Evolutionary conservation across 2,888 invertebrate genomes (phyloP).

Genomic region (Thera britannica): DNA sequence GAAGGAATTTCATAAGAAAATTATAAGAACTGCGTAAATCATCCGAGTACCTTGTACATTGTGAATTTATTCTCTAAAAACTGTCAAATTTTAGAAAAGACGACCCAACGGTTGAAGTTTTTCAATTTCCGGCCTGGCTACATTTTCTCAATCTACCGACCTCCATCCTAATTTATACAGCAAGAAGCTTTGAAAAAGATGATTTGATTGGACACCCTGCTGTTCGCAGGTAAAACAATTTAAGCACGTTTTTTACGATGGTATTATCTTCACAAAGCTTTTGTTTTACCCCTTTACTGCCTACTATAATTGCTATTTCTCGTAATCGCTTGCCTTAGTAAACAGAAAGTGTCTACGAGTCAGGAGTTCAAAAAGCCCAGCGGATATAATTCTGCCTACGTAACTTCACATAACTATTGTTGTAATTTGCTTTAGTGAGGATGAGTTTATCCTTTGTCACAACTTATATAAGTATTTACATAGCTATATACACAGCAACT

Average conservation of each 20-base stretch:
- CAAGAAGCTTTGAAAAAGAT: slow-evolving; percentile 72
- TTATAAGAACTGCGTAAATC: slow-evolving; percentile 49
- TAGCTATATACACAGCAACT: neutral
- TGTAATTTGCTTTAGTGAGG: slow-evolving; percentile 1
- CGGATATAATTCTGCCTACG: slow-evolving; percentile 3
- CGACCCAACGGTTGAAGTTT: slow-evolving; percentile 69
- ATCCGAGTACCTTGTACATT: slow-evolving; percentile 46
- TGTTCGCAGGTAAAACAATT: slow-evolving; percentile 77
- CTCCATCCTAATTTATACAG: slow-evolving; percentile 74
- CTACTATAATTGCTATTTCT: slow-evolving; percentile 61
- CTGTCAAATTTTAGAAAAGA: slow-evolving; percentile 72
- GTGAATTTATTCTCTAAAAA: slow-evolving; percentile 58
- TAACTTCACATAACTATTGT: slow-evolving; percentile 3
- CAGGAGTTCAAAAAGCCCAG: slow-evolving; percentile 19
- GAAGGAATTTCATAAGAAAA: neutral
- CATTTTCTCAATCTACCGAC: slow-evolving; percentile 75
- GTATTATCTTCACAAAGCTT: slow-evolving; percentile 68
- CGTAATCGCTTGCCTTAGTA: slow-evolving; percentile 56
- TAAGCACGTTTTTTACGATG: slow-evolving; percentile 72
- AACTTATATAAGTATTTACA: neutral
- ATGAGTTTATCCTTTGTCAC: neutral
- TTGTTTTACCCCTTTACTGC: slow-evolving; percentile 59
- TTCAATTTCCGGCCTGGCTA: slow-evolving; percentile 80
- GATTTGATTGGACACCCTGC: slow-evolving; percentile 76
- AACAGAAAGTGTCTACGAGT: slow-evolving; percentile 39